Evolutionary conservation across 2,888 invertebrate genomes (phyloP).

Genomic region (Metacarcinus magister): DNA sequence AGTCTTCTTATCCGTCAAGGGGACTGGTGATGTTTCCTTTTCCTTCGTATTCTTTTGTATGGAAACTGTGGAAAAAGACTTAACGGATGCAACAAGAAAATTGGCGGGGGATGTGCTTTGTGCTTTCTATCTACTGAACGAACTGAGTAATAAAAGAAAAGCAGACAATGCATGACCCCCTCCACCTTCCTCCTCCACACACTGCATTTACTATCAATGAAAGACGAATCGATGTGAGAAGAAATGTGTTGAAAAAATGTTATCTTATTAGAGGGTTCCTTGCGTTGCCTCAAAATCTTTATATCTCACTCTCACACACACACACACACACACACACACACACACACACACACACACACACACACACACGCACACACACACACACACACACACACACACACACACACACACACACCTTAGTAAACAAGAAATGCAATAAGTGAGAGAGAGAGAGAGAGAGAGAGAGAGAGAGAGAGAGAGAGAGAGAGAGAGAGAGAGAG

Average conservation of each 20-base stretch:
- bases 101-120: not conserved
- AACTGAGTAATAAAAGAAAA: not conserved
- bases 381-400: slow-evolving; percentile 61
- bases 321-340: slow-evolving; percentile 54
- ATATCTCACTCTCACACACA: slow-evolving; percentile 3
- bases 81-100: not conserved
- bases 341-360: slow-evolving; percentile 57
- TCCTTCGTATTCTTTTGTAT: not conserved
- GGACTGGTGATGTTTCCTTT: not conserved
- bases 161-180: not conserved
- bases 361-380: slow-evolving; percentile 16
- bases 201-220: not conserved
- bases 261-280: not conserved
- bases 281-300: no score
- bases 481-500: slow-evolving; percentile 40
- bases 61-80: not conserved
- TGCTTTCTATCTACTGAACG: not conserved
- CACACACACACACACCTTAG: not conserved
- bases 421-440: not conserved
- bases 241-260: not conserved
- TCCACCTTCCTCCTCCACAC: not conserved
- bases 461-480: slow-evolving; percentile 62
- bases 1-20: not conserved
- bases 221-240: not conserved
- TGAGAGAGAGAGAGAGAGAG: not conserved